Evolutionary conservation across 2,113 vertebrate genomes (phyloP), one percentile per base, ranked within the genome.

Genomic region (Nycticryphes semicollaris): DNA sequence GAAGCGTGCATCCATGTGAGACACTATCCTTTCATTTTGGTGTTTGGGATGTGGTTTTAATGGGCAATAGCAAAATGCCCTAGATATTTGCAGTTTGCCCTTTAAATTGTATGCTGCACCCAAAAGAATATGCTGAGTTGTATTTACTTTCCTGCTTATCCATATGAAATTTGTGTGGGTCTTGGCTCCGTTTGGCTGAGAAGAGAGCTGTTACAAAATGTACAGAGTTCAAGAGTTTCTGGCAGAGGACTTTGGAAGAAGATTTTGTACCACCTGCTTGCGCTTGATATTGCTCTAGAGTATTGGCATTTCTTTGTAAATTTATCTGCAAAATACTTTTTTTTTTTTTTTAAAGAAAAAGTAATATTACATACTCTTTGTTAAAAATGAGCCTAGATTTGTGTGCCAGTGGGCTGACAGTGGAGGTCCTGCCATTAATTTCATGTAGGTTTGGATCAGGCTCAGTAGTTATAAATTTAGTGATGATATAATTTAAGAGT

Each of bases 81-180:
- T 47, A 59, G n/a, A 59, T 70, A 31, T 80, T 50, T 22, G 13
- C 31, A 77, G 79, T 39, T 62, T 96, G 80, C 35, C 21, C 31
- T 93, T 91, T 90, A 84, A 80, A 70, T 90, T 74, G n/a, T 86
- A 8, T 86, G 41, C 35, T 78, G 37, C 50, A 39, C 73, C 54
- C 56, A 68, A 27, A 33, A 87, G 76, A 86, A 70, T 24, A 23
- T 37, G n/a, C 11, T 94, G 67, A 23, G 62, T 69, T 86, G 43
- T 89, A 60, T 84, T 93, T 94, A 28, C 81, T 91, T 92, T 48
- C 48, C 67, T 95, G 73, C 87, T 96, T 66, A 69, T 89, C 56
- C 31, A 1, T 84, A 50, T 23, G 50, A 87, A 85, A 82, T 68
- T 47, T 60, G 24, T 67, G 48, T 51, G 69, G 74, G 53, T 72